Conservation (phyloP, 2,888 invertebrate species). For the Leptopilina myrica region DNA sequence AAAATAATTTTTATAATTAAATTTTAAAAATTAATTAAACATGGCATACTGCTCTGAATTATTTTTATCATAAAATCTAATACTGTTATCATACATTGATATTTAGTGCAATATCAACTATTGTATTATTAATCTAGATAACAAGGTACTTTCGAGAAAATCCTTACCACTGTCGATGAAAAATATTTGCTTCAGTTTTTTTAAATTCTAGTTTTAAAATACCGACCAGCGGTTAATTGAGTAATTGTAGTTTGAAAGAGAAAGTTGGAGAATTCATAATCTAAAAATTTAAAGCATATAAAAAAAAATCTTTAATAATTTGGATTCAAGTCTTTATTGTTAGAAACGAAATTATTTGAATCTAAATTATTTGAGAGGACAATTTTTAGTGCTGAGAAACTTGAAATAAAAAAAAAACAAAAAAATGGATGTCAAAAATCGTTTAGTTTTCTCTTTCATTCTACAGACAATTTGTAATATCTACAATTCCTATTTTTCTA, state of each 20-base stretch:
- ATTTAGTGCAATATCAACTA: constrained; percentile 17
- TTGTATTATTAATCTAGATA: constrained; percentile 16
- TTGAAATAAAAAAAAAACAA: constrained; percentile 21
- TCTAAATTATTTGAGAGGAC: not conserved
- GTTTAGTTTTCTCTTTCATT: not conserved
- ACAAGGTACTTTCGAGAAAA: constrained; percentile 19
- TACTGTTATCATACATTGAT: constrained; percentile 37
- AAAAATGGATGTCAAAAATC: not conserved
- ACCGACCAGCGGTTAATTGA: constrained; percentile 31
- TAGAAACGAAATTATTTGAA: not conserved
- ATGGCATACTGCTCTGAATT: not conserved
- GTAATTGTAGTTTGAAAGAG: not conserved
- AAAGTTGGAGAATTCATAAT: not conserved
- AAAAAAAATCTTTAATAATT: not conserved
- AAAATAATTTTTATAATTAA: too few relatives aligned
- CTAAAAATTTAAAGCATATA: not conserved
- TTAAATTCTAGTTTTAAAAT: not conserved
- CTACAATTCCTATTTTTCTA: not conserved
- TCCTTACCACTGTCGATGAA: not conserved
- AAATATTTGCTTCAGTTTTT: constrained; percentile 14
- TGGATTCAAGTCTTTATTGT: not conserved
- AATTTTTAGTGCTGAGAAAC: constrained; percentile 15
- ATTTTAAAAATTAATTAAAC: too few relatives aligned
- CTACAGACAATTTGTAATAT: not conserved
- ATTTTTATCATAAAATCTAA: constrained; percentile 14